These are phyloP conservation scores for Polyodon spathula DNA, from an alignment of 2,113 vertebrate species.

Conservation along the genomic window DNA sequence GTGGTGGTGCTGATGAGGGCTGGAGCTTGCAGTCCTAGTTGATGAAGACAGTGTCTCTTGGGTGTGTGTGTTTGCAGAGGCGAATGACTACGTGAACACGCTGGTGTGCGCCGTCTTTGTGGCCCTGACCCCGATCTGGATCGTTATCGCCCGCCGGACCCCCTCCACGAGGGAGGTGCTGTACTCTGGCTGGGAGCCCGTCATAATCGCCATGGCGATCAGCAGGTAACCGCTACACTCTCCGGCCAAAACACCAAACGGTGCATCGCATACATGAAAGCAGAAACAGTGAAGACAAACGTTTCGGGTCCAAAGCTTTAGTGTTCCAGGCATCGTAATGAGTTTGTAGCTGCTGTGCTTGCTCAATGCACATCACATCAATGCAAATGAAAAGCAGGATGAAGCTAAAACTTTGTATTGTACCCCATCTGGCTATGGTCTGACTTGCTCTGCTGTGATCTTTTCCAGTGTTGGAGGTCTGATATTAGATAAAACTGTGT, in stretches of 20 bases:
- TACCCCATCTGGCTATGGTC: not conserved
- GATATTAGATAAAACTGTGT: slow-evolving; percentile 92
- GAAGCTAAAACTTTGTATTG: not conserved
- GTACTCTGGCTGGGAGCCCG: slow-evolving; percentile 93
- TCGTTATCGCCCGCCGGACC: slow-evolving; percentile 77
- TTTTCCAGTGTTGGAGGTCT: slow-evolving; percentile 78
- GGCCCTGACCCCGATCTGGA: slow-evolving; percentile 84
- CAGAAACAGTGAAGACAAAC: too few relatives aligned
- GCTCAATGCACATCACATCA: too few relatives aligned
- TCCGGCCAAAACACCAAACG: not conserved
- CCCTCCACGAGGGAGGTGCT: slow-evolving; percentile 85
- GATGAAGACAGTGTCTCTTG: not conserved
- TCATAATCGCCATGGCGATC: slow-evolving; percentile 97
- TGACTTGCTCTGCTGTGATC: slow-evolving; percentile 1
- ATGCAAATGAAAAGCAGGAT: not conserved
- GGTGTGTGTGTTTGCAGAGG: slow-evolving; percentile 48
- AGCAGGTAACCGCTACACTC: slow-evolving; percentile 72
- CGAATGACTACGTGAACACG: slow-evolving; percentile 77
- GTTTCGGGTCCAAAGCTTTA: too few relatives aligned
- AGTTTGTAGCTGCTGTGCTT: too few relatives aligned
- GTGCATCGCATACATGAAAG: too few relatives aligned
- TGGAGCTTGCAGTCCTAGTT: not conserved
- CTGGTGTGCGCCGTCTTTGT: slow-evolving; percentile 86
- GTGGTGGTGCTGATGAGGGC: not conserved
- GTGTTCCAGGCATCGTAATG: too few relatives aligned